Evolutionary conservation across 2,797 vertebrate genomes (phyloP).

Genomic region (Arnoldichthys spilopterus): DNA sequence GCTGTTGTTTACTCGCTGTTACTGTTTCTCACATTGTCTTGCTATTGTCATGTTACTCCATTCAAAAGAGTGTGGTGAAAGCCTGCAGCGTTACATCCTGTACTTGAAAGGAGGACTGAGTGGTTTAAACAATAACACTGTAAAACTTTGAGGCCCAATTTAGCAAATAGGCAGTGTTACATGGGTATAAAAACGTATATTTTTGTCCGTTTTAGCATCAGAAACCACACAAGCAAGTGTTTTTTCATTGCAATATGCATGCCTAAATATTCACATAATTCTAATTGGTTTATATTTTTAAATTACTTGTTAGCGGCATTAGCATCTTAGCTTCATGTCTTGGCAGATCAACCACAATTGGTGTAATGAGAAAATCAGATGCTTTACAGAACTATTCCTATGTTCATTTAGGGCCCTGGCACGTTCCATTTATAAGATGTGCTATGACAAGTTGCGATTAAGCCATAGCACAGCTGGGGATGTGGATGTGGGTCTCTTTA

Average conservation of each 20-base stretch:
- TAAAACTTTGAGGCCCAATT: slow-evolving; percentile 13
- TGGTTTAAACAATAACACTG: slow-evolving; percentile 21
- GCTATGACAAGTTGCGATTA: slow-evolving; percentile 3
- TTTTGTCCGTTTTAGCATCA: neutral
- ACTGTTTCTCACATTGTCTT: slow-evolving; percentile 13
- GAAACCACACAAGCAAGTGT: too few relatives aligned
- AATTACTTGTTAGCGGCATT: too few relatives aligned
- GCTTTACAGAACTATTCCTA: neutral
- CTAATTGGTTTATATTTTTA: too few relatives aligned
- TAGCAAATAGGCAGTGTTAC: too few relatives aligned
- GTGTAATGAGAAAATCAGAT: neutral
- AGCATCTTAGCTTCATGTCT: too few relatives aligned
- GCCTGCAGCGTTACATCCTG: slow-evolving; percentile 43
- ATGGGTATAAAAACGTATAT: too few relatives aligned
- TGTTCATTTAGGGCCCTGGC: neutral
- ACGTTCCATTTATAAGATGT: slow-evolving; percentile 12
- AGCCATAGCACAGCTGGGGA: neutral
- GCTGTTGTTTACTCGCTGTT: neutral
- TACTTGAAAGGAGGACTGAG: slow-evolving; percentile 27
- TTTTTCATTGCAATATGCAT: too few relatives aligned
- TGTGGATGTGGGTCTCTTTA: slow-evolving; percentile 64
- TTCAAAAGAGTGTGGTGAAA: slow-evolving; percentile 24
- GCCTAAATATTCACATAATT: too few relatives aligned
- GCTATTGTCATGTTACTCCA: neutral
- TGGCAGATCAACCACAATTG: neutral